A percentile compares a stretch with the other conserved stretches of the same genome.
phyloP scores from a whole-genome alignment of 2,797 vertebrate species.

The Neopelma chrysocephalum region DNA sequence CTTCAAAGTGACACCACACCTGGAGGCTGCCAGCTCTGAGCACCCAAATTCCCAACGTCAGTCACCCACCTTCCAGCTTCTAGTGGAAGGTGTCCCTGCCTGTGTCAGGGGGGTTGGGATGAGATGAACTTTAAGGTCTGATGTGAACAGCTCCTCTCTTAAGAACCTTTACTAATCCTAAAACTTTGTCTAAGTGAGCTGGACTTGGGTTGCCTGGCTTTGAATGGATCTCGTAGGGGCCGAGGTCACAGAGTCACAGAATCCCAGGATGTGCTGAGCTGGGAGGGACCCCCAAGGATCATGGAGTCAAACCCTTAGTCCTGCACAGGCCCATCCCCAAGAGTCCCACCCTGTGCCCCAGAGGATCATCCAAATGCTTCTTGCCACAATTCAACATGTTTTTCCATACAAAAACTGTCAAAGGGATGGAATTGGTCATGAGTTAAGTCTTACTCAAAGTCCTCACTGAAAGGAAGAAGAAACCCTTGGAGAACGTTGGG shows the following conservation, averaged over 20 bases:
- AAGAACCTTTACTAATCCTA: background rate
- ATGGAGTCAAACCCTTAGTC: background rate
- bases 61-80: background rate
- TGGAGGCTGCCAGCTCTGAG: background rate
- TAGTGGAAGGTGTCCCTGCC: background rate
- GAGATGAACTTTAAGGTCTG: background rate
- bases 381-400: background rate
- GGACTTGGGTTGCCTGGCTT: background rate
- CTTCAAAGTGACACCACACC: background rate
- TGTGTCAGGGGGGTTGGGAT: background rate
- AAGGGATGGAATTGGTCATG: background rate
- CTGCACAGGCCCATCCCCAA: too few species aligned
- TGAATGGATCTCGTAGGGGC: background rate
- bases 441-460: background rate
- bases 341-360: too few species aligned
- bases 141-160: background rate
- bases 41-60: accelerated
- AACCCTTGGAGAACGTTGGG: background rate
- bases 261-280: too few species aligned
- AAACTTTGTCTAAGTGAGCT: background rate
- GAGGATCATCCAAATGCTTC: background rate
- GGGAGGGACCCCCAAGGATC: background rate
- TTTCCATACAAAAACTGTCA: background rate
- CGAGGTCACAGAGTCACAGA: too few species aligned
- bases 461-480: background rate